Percentiles rank a stretch among this genome's conserved stretches.
Conservation (phyloP, 2,113 vertebrate species). For the Passer montanus region DNA sequence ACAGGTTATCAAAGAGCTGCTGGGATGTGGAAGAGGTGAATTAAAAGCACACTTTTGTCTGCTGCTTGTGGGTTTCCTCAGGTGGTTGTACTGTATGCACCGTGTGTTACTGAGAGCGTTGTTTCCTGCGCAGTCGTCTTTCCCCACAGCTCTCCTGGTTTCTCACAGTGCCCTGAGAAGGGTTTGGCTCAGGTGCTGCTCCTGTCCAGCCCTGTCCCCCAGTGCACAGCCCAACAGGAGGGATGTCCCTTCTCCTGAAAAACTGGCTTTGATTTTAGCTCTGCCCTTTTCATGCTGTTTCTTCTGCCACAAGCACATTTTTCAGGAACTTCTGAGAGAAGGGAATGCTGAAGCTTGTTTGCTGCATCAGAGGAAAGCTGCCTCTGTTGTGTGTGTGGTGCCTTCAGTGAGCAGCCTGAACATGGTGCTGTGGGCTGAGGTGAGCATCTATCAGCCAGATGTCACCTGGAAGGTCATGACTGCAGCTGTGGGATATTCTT, state of each 20-base stretch:
- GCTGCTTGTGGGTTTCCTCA: background rate
- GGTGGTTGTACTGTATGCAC: too few species aligned
- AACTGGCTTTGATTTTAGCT: background rate
- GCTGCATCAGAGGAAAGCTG: background rate
- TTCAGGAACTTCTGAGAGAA: background rate
- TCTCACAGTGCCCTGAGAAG: background rate
- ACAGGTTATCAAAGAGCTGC: background rate
- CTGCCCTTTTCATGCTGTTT: background rate
- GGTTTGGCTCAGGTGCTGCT: background rate
- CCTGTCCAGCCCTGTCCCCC: background rate
- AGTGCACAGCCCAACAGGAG: background rate
- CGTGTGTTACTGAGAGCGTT: background rate
- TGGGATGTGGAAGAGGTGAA: background rate
- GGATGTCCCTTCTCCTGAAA: background rate
- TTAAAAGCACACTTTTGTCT: background rate
- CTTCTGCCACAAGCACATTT: background rate
- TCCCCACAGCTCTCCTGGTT: background rate
- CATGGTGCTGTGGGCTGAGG: background rate
- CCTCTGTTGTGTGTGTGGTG: background rate
- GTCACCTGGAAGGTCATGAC: background rate
- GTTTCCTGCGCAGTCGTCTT: accelerated
- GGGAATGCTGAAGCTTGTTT: background rate
- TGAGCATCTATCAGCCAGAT: background rate
- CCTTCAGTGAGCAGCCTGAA: accelerated
- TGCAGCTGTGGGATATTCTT: background rate